A percentile compares a stretch with the other conserved stretches of the same genome.
Conservation (phyloP, 2,888 invertebrate genomes). For the Stramonita haemastoma region DNA sequence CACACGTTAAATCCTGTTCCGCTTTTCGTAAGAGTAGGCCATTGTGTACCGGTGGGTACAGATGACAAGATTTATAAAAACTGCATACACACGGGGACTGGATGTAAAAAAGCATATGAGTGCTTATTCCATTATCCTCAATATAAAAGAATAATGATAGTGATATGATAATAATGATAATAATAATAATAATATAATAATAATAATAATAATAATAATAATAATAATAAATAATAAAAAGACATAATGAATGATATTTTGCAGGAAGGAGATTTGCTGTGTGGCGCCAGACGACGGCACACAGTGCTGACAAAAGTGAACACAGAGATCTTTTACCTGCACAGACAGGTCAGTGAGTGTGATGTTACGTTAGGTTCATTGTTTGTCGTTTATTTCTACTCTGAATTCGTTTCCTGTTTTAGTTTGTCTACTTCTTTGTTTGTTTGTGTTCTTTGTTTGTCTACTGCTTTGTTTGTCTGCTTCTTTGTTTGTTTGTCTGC, state of each 20-base stretch:
- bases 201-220: not conserved
- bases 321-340: conserved; percentile 70
- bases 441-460: not conserved
- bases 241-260: conserved; percentile 57
- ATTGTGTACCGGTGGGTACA: too few relatives aligned
- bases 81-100: too few relatives aligned
- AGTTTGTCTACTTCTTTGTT: too few relatives aligned
- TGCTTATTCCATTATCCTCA: too few relatives aligned
- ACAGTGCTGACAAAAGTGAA: conserved; percentile 69
- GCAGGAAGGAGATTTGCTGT: conserved; percentile 39
- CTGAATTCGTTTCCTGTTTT: not conserved
- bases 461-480: not conserved
- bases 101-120: too few relatives aligned
- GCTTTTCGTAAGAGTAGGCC: too few relatives aligned
- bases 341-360: conserved; percentile 66
- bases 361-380: not conserved
- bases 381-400: not conserved
- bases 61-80: too few relatives aligned
- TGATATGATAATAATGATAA: too few relatives aligned
- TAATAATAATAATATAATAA: not conserved
- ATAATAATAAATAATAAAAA: not conserved
- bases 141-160: too few relatives aligned
- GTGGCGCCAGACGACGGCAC: conserved; percentile 65
- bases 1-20: too few relatives aligned
- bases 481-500: not conserved